Evolutionary conservation across 1,140 invertebrate genomes (phyloP).

Genomic region (Bombus confusus): DNA sequence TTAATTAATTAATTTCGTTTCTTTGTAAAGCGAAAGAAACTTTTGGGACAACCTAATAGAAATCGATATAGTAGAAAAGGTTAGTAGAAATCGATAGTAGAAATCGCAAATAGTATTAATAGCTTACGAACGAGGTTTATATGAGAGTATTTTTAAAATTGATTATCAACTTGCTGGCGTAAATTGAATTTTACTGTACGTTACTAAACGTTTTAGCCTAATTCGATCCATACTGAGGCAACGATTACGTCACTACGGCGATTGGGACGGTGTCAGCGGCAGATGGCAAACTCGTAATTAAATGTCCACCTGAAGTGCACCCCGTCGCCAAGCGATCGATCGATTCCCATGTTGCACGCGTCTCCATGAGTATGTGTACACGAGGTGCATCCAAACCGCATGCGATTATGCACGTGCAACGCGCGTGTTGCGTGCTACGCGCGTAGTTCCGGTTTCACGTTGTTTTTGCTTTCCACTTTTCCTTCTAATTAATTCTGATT

Average conservation of each 20-base stretch:
- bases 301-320: constrained; percentile 61
- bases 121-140: neutral
- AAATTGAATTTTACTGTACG: neutral
- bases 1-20: too few relatives aligned
- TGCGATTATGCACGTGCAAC: neutral
- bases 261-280: constrained; percentile 52
- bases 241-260: constrained; percentile 51
- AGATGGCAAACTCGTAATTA: constrained; percentile 59
- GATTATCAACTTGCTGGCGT: neutral
- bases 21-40: too few relatives aligned
- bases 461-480: neutral
- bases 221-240: constrained; percentile 17
- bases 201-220: neutral
- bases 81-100: too few relatives aligned
- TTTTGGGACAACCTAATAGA: too few relatives aligned
- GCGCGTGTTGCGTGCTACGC: neutral
- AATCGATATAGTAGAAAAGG: too few relatives aligned
- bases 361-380: neutral
- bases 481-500: neutral
- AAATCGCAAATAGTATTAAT: too few relatives aligned
- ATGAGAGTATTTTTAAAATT: neutral
- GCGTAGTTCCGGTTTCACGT: neutral
- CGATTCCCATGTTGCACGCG: constrained; percentile 15
- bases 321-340: constrained; percentile 33
- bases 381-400: constrained; percentile 3